Evolutionary conservation across 2,113 vertebrate species (phyloP).

Genomic region (Muntiacus reevesi): DNA sequence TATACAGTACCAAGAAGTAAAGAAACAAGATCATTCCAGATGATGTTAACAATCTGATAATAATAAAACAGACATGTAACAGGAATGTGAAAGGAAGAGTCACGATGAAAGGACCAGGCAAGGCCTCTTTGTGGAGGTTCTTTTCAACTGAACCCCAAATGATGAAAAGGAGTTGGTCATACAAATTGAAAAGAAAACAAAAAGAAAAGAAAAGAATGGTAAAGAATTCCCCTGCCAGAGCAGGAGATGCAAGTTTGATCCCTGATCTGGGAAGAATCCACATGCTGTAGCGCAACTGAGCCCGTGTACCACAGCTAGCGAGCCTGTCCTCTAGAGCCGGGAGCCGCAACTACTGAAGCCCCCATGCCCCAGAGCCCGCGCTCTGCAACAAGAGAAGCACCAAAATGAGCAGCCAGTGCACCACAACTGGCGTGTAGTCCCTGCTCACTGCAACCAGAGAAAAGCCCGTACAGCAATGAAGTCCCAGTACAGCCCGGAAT

Average conservation of each 20-base stretch:
- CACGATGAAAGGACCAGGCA: background rate
- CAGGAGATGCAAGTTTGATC: background rate
- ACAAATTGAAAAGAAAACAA: background rate
- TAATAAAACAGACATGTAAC: background rate
- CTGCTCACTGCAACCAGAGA: background rate
- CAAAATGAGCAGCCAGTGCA: background rate
- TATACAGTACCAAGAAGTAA: background rate
- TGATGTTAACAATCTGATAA: background rate
- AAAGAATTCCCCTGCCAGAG: background rate
- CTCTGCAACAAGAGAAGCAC: background rate
- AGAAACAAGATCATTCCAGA: background rate
- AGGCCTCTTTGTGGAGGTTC: background rate
- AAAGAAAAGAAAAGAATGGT: background rate
- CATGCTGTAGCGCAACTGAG: background rate
- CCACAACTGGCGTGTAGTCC: background rate
- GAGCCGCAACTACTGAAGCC: background rate
- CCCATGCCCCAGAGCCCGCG: accelerated
- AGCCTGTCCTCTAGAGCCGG: background rate
- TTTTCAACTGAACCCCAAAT: background rate
- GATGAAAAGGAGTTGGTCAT: background rate
- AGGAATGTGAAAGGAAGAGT: background rate
- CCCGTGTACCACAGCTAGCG: background rate
- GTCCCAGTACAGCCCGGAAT: background rate
- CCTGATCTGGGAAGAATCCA: background rate
- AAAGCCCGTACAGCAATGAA: background rate